Percentiles rank a stretch among this genome's conserved stretches.
Conservation (phyloP, 2,113 vertebrate species). For the Rhinopithecus roxellana region DNA sequence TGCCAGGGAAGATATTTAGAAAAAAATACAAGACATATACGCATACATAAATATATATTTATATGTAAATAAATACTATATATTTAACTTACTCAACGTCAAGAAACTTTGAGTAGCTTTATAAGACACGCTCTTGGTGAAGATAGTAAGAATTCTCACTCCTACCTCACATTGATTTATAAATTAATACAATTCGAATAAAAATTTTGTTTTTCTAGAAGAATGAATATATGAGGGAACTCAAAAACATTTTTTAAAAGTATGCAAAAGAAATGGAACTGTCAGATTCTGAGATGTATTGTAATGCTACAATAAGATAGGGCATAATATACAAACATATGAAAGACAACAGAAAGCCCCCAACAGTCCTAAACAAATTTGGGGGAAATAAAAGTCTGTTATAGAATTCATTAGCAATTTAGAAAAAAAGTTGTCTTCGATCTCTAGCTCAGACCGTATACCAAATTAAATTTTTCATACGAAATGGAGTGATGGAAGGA, state of each 20-base stretch:
- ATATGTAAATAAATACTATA: background rate
- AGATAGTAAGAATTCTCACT: slow-evolving; percentile 27
- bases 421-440: background rate
- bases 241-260: background rate
- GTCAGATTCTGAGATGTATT: background rate
- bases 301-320: background rate
- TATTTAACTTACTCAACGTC: background rate
- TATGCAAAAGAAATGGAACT: background rate
- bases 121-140: background rate
- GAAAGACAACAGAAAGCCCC: background rate
- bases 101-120: background rate
- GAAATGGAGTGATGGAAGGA: background rate
- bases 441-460: background rate
- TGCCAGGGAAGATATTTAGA: background rate
- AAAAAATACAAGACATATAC: background rate
- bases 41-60: background rate
- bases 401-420: background rate
- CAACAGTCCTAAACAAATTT: background rate
- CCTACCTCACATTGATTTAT: background rate
- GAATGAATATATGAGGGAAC: background rate
- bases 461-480: background rate
- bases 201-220: background rate
- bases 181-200: background rate
- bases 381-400: background rate
- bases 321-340: background rate